Percentiles rank a stretch among this genome's conserved stretches.
These are phyloP conservation scores for Leptopilina syphax DNA, from an alignment of 2,888 invertebrate species.

Conservation along the genomic window DNA sequence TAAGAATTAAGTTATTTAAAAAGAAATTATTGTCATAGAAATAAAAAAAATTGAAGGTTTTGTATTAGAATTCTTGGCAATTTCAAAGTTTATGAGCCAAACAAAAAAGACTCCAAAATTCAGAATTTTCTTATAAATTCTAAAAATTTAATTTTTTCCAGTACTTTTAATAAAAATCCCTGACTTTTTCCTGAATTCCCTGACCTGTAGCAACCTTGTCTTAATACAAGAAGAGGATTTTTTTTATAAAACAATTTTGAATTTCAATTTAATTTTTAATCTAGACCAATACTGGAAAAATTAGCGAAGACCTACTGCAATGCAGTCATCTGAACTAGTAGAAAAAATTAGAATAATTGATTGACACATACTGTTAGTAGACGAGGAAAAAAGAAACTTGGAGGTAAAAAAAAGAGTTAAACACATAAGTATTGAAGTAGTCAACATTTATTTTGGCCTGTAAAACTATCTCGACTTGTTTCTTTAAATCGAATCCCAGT, in stretches of 20 bases:
- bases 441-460: slow-evolving; percentile 38
- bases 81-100: too few species aligned
- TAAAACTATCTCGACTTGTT: slow-evolving; percentile 15
- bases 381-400: slow-evolving; percentile 10
- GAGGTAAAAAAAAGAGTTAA: slow-evolving; percentile 5
- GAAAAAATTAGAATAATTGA: slow-evolving; percentile 60
- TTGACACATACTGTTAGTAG: slow-evolving; percentile 53
- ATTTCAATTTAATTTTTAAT: background rate
- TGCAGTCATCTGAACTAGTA: slow-evolving; percentile 4
- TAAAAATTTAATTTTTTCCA: too few species aligned
- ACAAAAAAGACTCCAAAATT: too few species aligned
- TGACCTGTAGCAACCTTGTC: too few species aligned
- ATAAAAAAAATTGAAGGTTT: too few species aligned
- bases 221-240: background rate
- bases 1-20: too few species aligned
- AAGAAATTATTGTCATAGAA: too few species aligned
- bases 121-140: too few species aligned
- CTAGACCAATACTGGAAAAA: background rate
- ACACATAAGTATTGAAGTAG: slow-evolving; percentile 1
- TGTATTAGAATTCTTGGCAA: too few species aligned
- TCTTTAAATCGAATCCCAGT: slow-evolving; percentile 18
- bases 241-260: background rate
- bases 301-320: background rate
- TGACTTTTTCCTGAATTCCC: too few species aligned
- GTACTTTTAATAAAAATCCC: too few species aligned